Evolutionary conservation across 2,113 vertebrate species (phyloP).

Genomic region (Nansenia antarctica): DNA sequence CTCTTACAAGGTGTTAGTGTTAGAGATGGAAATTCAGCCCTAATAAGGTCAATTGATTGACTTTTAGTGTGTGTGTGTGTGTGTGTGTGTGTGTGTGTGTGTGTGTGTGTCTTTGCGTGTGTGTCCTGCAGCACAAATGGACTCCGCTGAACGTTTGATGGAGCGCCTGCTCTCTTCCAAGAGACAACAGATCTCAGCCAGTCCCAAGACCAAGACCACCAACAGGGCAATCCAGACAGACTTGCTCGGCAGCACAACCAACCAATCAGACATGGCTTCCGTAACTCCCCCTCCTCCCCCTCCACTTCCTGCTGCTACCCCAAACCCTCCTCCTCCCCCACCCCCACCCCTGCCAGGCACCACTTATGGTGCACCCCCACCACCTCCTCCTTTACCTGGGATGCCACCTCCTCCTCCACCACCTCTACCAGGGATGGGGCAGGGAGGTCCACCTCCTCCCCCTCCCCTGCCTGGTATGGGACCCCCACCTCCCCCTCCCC

Average conservation of each 20-base stretch:
- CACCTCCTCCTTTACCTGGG: too few relatives aligned
- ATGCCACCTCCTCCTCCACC: constrained; percentile 43
- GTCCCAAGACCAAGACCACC: neutral
- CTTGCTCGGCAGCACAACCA: too few relatives aligned
- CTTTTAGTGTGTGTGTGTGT: too few relatives aligned
- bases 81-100: too few relatives aligned
- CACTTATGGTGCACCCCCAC: constrained; percentile 37
- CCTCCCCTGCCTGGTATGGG: constrained; percentile 27
- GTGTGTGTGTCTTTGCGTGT: too few relatives aligned
- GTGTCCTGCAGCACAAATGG: too few relatives aligned
- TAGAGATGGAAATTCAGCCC: too few relatives aligned
- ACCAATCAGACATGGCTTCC: neutral
- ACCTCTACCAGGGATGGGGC: constrained; percentile 29
- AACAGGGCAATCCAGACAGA: too few relatives aligned
- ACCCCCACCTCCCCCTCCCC: constrained; percentile 26
- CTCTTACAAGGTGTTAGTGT: too few relatives aligned
- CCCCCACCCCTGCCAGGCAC: constrained; percentile 36
- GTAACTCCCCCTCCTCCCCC: constrained; percentile 21
- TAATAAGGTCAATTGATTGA: too few relatives aligned
- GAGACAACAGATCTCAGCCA: constrained; percentile 48
- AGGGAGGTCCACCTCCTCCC: constrained; percentile 40
- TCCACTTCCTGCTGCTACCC: constrained; percentile 30
- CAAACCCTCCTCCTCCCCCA: constrained; percentile 38
- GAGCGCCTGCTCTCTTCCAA: constrained; percentile 81
- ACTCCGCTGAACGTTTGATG: constrained; percentile 75